Percentiles rank a stretch among this genome's conserved stretches.
phyloP scores from a whole-genome alignment of 2,797 vertebrate species.

The Melanotaenia maccullochi region DNA sequence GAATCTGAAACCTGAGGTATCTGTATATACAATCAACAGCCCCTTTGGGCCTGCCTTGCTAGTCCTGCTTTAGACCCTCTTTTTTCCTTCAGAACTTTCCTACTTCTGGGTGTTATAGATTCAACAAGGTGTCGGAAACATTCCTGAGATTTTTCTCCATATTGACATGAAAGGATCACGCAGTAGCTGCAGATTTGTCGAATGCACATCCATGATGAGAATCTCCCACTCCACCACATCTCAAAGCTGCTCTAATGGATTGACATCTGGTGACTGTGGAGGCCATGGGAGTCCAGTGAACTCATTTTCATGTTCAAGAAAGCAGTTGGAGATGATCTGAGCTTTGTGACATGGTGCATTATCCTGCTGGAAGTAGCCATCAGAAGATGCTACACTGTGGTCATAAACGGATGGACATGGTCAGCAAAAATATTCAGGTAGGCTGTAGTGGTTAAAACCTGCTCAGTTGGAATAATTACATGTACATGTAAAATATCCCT shows the following conservation, averaged over 20 bases:
- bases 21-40: not conserved
- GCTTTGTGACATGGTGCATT: not conserved
- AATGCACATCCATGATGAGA: constrained; percentile 57
- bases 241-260: constrained; percentile 29
- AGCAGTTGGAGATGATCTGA: too few species aligned
- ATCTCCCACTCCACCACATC: constrained; percentile 56
- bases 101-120: too few species aligned
- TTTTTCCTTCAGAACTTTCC: too few species aligned
- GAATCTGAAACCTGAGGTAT: not conserved
- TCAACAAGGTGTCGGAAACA: too few species aligned
- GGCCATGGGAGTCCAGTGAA: constrained; percentile 1
- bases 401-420: too few species aligned
- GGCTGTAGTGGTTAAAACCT: too few species aligned
- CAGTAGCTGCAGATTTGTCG: constrained; percentile 56
- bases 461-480: too few species aligned
- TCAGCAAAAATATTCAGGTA: not conserved
- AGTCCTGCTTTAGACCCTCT: too few species aligned
- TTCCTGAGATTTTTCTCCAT: too few species aligned
- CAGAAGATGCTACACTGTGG: constrained; percentile 34
- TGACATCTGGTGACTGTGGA: constrained; percentile 28
- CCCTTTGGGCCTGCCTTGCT: not conserved
- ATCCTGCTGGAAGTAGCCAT: constrained; percentile 53
- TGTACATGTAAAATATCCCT: not conserved
- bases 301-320: too few species aligned
- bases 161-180: constrained; percentile 25